Evolutionary conservation across 1,140 invertebrate genomes (phyloP).

Genomic region (Acromyrmex echinatior): DNA sequence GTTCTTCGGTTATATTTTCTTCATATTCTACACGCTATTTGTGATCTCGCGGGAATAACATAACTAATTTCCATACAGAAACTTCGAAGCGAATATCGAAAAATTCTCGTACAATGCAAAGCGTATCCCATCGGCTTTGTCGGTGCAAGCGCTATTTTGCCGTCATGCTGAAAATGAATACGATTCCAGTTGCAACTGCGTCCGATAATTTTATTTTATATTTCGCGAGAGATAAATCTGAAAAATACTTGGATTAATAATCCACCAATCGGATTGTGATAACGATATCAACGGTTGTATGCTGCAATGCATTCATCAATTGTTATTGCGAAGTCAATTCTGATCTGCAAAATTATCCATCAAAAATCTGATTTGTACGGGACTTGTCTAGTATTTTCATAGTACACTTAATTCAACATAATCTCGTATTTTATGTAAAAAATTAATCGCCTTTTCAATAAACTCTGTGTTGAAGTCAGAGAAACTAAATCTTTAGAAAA

Average conservation of each 20-base stretch:
- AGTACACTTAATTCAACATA: not conserved
- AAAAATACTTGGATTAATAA: slow-evolving; percentile 62
- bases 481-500: not conserved
- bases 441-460: not conserved
- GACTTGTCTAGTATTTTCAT: not conserved
- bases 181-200: slow-evolving; percentile 46
- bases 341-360: slow-evolving; percentile 35
- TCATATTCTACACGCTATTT: slow-evolving; percentile 23
- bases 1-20: slow-evolving; percentile 20
- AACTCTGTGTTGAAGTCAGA: not conserved
- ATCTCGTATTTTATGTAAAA: not conserved
- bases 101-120: slow-evolving; percentile 41
- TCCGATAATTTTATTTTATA: slow-evolving; percentile 62
- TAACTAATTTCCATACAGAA: slow-evolving; percentile 45
- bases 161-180: slow-evolving; percentile 54
- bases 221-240: slow-evolving; percentile 43
- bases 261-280: slow-evolving; percentile 61
- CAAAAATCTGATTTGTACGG: not conserved
- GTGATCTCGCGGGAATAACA: slow-evolving; percentile 10
- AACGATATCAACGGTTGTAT: slow-evolving; percentile 50
- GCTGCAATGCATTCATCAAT: slow-evolving; percentile 49
- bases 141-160: slow-evolving; percentile 44
- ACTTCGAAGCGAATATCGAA: slow-evolving; percentile 50
- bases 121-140: slow-evolving; percentile 45
- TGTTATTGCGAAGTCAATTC: slow-evolving; percentile 17